Evolutionary conservation across 2,888 invertebrate species (phyloP), one percentile per base, ranked within the genome.

Genomic region (Scrobipalpa costella): DNA sequence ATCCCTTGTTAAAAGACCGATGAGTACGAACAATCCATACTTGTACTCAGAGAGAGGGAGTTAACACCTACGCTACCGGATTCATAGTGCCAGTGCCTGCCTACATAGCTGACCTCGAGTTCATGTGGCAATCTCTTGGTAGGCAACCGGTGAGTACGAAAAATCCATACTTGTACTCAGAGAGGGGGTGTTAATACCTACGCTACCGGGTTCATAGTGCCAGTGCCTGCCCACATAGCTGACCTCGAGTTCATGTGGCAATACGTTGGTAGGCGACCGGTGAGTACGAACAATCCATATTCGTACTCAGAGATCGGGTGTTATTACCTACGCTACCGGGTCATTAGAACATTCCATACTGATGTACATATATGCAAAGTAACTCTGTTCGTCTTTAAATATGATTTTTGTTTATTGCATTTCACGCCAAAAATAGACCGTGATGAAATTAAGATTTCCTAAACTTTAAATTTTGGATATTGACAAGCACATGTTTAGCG

Each of bases 221-320:
- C 95, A 2, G 95, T 97, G 57, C 95, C 95, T 19, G 94, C 95
- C 2, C 94, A 95, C 76, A 94, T 97, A 68, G 94, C 95, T 27
- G 95, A 96, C 80, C 90, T 97, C 73, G 95, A 95, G 87, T 97
- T 97, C 86, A 95, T 96, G 78, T 97, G 97, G 97, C 95, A 96
- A 80, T 95, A 95, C 71, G 92, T 96, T 59, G 93, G 94, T 49
- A 93, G 94, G 71, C 92, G 93, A 85, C 95, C 95, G 90, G 96
- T 96, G 87, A 93, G 94, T 89, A 38, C 34, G 9, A 13, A 40
- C 11, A 40, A 40, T 40, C n/a, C n/a, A n/a, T n/a, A n/a, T n/a
- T n/a, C n/a, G n/a, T n/a, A n/a, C n/a, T n/a, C n/a, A 92, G 95
- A 67, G 95, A 96, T 78, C 97, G 97, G 34, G 94, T 95, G 94